Percentiles rank a stretch among this genome's conserved stretches.
These are phyloP conservation scores for Illadopsis cleaveri DNA, from an alignment of 2,113 vertebrate species.

Conservation along the genomic window DNA sequence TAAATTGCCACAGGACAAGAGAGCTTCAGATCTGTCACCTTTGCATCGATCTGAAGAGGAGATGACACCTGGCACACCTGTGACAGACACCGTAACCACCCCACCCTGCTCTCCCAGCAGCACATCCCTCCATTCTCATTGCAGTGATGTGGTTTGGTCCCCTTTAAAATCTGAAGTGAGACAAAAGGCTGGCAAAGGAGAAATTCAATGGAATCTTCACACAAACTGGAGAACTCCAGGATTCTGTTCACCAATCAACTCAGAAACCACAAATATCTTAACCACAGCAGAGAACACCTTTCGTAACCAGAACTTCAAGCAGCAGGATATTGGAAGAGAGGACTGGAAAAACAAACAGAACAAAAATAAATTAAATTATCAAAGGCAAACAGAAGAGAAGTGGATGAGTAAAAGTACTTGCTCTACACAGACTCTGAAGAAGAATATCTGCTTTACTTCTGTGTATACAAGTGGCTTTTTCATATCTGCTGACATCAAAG, in stretches of 20 bases:
- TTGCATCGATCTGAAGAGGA: not conserved
- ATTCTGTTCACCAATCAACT: not conserved
- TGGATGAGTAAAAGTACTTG: not conserved
- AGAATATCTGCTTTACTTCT: conserved; percentile 21
- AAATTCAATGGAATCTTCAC: not conserved
- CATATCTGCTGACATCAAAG: not conserved
- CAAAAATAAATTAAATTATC: not conserved
- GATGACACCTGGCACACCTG: not conserved
- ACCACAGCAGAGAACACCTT: not conserved
- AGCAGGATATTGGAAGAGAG: not conserved
- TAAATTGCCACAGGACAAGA: conserved; percentile 57
- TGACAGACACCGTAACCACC: not conserved
- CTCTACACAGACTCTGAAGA: not conserved
- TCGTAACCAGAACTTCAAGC: not conserved
- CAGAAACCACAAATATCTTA: not conserved
- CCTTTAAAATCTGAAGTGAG: not conserved
- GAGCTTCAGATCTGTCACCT: not conserved
- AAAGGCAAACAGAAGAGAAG: not conserved
- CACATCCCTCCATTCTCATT: not conserved
- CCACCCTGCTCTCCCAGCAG: not conserved
- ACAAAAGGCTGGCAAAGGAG: not conserved
- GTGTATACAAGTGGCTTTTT: not conserved
- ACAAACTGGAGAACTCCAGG: not conserved
- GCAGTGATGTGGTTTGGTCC: not conserved
- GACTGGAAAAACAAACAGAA: not conserved